Evolutionary conservation across 53 echinoderm and acorn worm genomes (phyloP).

Genomic region (Antedon mediterranea): DNA sequence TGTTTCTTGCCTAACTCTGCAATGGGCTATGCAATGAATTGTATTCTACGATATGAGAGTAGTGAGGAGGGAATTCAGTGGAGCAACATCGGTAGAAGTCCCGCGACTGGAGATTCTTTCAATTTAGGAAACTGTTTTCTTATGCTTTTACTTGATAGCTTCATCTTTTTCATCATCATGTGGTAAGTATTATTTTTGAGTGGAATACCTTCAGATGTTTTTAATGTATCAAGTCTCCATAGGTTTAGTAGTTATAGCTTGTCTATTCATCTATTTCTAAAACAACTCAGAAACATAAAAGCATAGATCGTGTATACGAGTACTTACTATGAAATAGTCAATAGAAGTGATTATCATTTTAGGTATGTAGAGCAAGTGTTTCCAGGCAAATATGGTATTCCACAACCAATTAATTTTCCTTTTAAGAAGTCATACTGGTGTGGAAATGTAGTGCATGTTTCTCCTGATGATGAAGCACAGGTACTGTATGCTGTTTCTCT

Average conservation of each 20-base stretch:
- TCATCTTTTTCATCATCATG: slow-evolving; percentile 57
- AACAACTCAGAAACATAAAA: no score
- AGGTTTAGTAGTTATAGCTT: no score
- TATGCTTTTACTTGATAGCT: slow-evolving; percentile 48
- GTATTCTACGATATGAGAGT: slow-evolving; percentile 50
- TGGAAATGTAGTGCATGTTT: slow-evolving; percentile 13
- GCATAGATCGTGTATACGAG: no score
- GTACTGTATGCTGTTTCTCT: no score
- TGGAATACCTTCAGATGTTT: background rate
- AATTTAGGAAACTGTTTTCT: slow-evolving; percentile 44
- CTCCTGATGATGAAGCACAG: slow-evolving; percentile 14
- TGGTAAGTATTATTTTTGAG: slow-evolving; percentile 36
- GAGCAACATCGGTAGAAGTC: slow-evolving; percentile 33
- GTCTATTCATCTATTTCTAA: no score
- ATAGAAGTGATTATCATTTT: background rate
- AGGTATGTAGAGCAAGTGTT: slow-evolving; percentile 88
- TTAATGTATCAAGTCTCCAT: no score
- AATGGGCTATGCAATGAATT: slow-evolving; percentile 50
- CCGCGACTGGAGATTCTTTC: slow-evolving; percentile 60
- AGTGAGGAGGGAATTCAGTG: slow-evolving; percentile 53
- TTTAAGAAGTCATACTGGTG: slow-evolving; percentile 88
- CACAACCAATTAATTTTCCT: slow-evolving; percentile 69
- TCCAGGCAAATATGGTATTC: slow-evolving; percentile 81
- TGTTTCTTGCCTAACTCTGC: slow-evolving; percentile 69
- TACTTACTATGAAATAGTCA: no score